Base-by-base conservation (phyloP, 1,140 invertebrate genomes). In the Conus betulinus region DNA sequence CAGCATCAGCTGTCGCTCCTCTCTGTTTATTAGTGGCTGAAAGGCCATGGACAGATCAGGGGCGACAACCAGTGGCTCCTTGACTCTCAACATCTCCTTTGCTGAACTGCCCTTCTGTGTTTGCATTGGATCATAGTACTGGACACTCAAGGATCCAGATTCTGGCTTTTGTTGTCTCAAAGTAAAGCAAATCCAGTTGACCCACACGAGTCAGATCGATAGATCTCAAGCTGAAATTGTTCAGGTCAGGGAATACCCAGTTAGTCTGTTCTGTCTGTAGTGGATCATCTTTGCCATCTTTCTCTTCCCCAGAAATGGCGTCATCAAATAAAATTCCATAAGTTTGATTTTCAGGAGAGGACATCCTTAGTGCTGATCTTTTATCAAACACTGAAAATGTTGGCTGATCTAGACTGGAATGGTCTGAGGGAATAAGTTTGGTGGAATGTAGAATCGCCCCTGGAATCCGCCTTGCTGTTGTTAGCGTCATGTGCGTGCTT, bases 1-100 rank as follows among this genome's bases (percentile, higher is more conserved):
- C n/a, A 93, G 85, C 83, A 91, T 55, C 17, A 91, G 23, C 7
- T 88, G 57, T 8, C 88, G 79, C 84, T 91, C 91, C 17, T 86
- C 57, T 13, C 17, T 20, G 23, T 88, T 89, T 20, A 91, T 89
- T 5, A 85, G 87, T 52, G 89, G 89, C 71, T 86, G 85, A 76
- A 91, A 91, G 20, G 82, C 74, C 86, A 81, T 87, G 3, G n/a
- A 60, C 20, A 87, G 39, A 57, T 74, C 67, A 3, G 85, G 13
- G 17, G 20, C 7, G 7, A 23, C 23, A 8, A 63, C 51, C 4
- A 51, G 51, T 7, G 27, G 10, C 11, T 39, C 76, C 10, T 25
- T 55, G 81, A 25, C 20, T 53, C 20, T 57, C 39, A 20, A 39
- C 25, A 20, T 20, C 20, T 27, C 4, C 78, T n/a, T 57, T 83